These are phyloP conservation scores for Deroplatys truncata DNA, from an alignment of 2,888 invertebrate genomes.

Conservation along the genomic window DNA sequence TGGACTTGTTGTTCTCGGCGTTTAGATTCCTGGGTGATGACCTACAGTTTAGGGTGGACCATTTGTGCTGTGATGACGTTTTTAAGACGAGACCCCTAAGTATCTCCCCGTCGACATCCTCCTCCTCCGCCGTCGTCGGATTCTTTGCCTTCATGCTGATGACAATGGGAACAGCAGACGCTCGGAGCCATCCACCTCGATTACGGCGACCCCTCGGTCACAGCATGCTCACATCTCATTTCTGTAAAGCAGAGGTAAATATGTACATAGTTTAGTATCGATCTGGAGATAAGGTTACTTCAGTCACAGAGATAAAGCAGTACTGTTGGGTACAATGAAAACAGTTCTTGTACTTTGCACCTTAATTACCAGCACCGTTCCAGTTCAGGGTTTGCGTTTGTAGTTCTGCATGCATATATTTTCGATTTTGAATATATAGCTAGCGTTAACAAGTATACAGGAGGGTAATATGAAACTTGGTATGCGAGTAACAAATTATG, in stretches of 20 bases:
- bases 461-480: too few species aligned
- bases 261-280: neutral
- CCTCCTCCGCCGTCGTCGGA: neutral
- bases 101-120: neutral
- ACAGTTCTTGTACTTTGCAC: neutral
- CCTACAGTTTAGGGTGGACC: neutral
- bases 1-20: neutral
- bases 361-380: neutral
- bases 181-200: slow-evolving; percentile 8
- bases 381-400: too few species aligned
- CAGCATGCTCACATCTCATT: neutral
- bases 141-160: slow-evolving; percentile 11
- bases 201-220: neutral
- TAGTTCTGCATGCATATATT: too few species aligned
- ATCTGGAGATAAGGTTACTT: neutral
- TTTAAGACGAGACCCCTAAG: neutral
- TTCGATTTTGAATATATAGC: too few species aligned
- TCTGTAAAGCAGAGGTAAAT: neutral
- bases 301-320: neutral
- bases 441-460: too few species aligned
- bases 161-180: neutral
- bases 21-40: neutral
- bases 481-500: too few species aligned
- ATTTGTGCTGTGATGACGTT: neutral
- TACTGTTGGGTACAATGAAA: neutral